Conservation (phyloP, 2,797 vertebrate species). For the Betta splendens region DNA sequence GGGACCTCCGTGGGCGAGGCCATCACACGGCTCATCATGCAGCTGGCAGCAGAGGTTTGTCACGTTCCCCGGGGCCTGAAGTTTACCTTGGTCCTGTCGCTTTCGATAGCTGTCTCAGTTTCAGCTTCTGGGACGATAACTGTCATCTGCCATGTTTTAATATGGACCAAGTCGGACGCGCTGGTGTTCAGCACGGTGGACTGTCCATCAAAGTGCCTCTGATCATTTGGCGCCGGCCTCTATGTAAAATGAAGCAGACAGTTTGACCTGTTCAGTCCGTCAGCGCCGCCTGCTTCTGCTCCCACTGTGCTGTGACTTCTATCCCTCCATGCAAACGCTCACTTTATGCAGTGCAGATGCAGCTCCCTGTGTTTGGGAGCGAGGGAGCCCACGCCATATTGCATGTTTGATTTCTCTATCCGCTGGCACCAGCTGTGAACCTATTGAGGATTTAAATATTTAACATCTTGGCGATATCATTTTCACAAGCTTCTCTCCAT, state of each 20-base stretch:
- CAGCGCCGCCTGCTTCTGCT: not conserved
- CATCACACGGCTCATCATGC: slow-evolving; percentile 41
- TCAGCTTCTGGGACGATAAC: slow-evolving; percentile 38
- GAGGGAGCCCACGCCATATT: slow-evolving; percentile 24
- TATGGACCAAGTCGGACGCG: slow-evolving; percentile 37
- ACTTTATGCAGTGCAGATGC: slow-evolving; percentile 21
- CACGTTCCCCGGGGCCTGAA: slow-evolving; percentile 29
- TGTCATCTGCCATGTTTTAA: slow-evolving; percentile 58
- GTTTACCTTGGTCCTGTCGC: slow-evolving; percentile 39
- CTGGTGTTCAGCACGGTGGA: slow-evolving; percentile 37
- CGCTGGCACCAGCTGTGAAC: slow-evolving; percentile 65
- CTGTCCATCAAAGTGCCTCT: slow-evolving; percentile 48
- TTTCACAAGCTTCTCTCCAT: slow-evolving; percentile 37
- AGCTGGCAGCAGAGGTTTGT: slow-evolving; percentile 44
- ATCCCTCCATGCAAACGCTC: slow-evolving; percentile 64
- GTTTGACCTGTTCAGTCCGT: slow-evolving; percentile 1
- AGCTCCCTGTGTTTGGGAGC: slow-evolving; percentile 18
- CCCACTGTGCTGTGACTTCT: slow-evolving; percentile 38
- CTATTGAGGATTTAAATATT: slow-evolving; percentile 71
- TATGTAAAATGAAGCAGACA: slow-evolving; percentile 7
- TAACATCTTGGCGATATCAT: slow-evolving; percentile 54
- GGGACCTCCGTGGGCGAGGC: slow-evolving; percentile 30
- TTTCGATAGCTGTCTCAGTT: slow-evolving; percentile 54
- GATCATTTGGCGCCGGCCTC: slow-evolving; percentile 33
- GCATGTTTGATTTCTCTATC: slow-evolving; percentile 56